Base-by-base conservation (phyloP, 2,113 vertebrate genomes). In the rabbit (Oryctolagus cuniculus) region DNA sequence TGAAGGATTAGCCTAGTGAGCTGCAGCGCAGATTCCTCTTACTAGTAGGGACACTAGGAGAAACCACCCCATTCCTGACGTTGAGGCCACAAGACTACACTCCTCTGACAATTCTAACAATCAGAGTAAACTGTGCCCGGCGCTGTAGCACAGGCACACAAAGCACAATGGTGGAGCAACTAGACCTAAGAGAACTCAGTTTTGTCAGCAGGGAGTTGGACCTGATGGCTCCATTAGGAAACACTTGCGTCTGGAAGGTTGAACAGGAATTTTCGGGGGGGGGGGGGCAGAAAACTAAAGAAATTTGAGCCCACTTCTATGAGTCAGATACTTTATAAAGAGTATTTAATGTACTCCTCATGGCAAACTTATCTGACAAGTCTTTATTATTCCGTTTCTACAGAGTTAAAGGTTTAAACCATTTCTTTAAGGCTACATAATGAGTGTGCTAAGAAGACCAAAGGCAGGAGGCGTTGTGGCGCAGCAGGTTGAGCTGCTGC, bases 341-440 rank as follows among this genome's bases (percentile, higher is more conserved):
- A 75, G 4, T 79, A 82, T 82, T 86, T 78, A 91, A 82, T 91
- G 75, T 58, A 77, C n/a, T 80, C 24, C 29, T 91, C 13, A 80
- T 16, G 64, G 9, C 51, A 84, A 66, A 36, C 9, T 64, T 79
- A 44, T 5, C 77, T 15, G 38, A 29, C 17, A 16, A 11, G 4
- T 86, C 75, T 87, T 87, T 61, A 88, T 69, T 74, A 87, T 78
- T 87, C 58, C 10, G 78, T 64, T 85, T 81, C 82, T 61, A 90
- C 5, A 88, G 51, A 64, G 8, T 69, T 55, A 51, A 55, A 49
- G 55, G 44, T 58, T 38, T 31, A 88, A 63, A 51, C 83, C 69
- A 73, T 53, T 91, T n/a, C n/a, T 89, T 86, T 38, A 74, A 84
- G 36, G 51, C 69, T 83, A 22, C 10, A 21, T 53, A 88, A 49